Conservation (phyloP, 30 jellyfish, hydroid and myxozoan genomes). For the Hydra vulgaris region DNA sequence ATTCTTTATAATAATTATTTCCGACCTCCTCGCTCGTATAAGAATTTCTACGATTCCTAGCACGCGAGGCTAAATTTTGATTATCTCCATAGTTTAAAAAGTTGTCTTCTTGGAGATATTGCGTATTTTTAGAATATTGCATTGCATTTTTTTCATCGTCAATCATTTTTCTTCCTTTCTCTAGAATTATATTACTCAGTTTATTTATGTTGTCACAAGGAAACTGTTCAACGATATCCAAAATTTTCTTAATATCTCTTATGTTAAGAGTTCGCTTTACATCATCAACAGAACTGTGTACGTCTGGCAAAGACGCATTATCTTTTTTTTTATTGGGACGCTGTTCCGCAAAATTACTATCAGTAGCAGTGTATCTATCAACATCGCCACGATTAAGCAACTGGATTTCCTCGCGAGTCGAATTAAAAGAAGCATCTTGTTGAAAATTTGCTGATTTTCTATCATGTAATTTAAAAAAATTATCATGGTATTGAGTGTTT, state of each 20-base stretch:
- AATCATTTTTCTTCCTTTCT: neutral
- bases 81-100: neutral
- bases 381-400: neutral
- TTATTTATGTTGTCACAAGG: neutral
- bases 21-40: neutral
- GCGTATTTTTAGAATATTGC: neutral
- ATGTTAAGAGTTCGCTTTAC: neutral
- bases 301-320: neutral
- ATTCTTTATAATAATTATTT: no score
- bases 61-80: neutral
- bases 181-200: neutral
- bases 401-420: neutral
- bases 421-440: neutral
- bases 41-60: neutral
- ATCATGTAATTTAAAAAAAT: neutral
- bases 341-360: no score
- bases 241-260: neutral
- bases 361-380: no score
- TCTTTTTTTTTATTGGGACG: neutral
- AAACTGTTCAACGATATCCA: neutral
- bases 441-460: neutral
- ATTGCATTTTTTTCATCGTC: neutral
- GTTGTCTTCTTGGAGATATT: no score
- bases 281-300: neutral
- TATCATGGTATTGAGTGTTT: neutral